These are phyloP conservation scores for Trididemnum clinides DNA, from an alignment of 23 tunicate species.

Conservation along the genomic window DNA sequence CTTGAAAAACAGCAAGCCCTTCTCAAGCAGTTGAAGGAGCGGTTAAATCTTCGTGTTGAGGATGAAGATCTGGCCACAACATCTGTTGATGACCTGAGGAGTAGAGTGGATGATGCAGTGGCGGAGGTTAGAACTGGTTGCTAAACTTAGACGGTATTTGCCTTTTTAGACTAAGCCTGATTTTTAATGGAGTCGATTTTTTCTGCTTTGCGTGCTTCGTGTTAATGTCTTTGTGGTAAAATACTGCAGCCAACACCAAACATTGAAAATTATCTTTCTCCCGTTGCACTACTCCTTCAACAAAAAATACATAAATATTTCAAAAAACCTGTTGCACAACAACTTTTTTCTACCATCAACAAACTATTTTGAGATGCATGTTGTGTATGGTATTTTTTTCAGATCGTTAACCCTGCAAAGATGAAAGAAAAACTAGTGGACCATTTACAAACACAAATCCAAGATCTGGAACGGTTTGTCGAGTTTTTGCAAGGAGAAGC, in stretches of 20 bases:
- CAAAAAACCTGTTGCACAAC: no score
- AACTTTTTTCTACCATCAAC: no score
- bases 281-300: no score
- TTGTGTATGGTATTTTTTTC: background rate
- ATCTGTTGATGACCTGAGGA: slow-evolving; percentile 77
- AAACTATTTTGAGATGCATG: no score
- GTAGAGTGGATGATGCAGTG: slow-evolving; percentile 82
- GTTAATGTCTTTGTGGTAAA: no score
- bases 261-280: no score
- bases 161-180: no score
- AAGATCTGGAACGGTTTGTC: slow-evolving; percentile 91
- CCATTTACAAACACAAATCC: slow-evolving; percentile 92
- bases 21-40: slow-evolving; percentile 54
- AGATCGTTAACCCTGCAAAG: slow-evolving; percentile 87
- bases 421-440: slow-evolving; percentile 86
- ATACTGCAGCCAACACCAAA: no score
- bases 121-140: slow-evolving; percentile 63
- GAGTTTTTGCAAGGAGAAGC: slow-evolving; percentile 83
- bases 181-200: no score
- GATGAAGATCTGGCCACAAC: slow-evolving; percentile 65
- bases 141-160: no score
- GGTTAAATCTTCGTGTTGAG: slow-evolving; percentile 60
- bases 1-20: slow-evolving; percentile 86
- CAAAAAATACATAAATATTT: no score
- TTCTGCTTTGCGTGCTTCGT: no score